Conservation (phyloP, 1,140 invertebrate genomes). For the Probaryconus sp. region DNA sequence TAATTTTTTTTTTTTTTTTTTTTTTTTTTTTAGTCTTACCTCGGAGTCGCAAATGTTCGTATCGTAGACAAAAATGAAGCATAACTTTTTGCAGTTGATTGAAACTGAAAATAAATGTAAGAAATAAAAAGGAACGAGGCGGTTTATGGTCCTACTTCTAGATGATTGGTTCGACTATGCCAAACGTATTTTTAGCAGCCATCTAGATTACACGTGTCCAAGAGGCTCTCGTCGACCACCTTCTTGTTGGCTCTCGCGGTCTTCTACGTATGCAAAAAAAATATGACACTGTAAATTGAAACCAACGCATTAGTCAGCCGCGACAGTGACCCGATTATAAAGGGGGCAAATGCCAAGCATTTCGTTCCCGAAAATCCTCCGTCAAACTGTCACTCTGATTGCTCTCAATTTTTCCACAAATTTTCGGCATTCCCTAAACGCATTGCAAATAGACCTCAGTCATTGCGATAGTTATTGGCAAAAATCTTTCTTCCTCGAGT, state of each 20-base stretch:
- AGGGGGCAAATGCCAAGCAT: slow-evolving; percentile 47
- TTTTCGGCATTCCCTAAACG: too few relatives aligned
- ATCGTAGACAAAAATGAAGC: too few relatives aligned
- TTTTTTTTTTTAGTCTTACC: too few relatives aligned
- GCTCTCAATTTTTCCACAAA: background rate
- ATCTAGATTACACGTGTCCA: slow-evolving; percentile 69
- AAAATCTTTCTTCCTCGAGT: slow-evolving; percentile 3
- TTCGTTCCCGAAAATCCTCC: slow-evolving; percentile 13
- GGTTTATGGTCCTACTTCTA: slow-evolving; percentile 73
- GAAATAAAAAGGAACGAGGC: slow-evolving; percentile 58
- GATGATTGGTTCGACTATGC: slow-evolving; percentile 71
- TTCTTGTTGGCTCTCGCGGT: slow-evolving; percentile 46
- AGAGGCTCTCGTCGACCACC: slow-evolving; percentile 47
- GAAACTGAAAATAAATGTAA: slow-evolving; percentile 54
- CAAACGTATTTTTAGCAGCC: slow-evolving; percentile 74
- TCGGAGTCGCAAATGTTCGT: too few relatives aligned
- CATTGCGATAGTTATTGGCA: too few relatives aligned
- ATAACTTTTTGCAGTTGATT: slow-evolving; percentile 38
- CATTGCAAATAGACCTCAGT: too few relatives aligned
- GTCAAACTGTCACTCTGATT: slow-evolving; percentile 7
- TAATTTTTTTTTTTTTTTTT: too few relatives aligned
- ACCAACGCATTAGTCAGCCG: slow-evolving; percentile 43
- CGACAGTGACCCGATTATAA: slow-evolving; percentile 67
- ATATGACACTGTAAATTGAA: slow-evolving; percentile 57
- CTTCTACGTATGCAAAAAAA: slow-evolving; percentile 50